These are phyloP conservation scores for Rhorus exstirpatorius DNA, from an alignment of 2,888 invertebrate genomes.

Conservation along the genomic window DNA sequence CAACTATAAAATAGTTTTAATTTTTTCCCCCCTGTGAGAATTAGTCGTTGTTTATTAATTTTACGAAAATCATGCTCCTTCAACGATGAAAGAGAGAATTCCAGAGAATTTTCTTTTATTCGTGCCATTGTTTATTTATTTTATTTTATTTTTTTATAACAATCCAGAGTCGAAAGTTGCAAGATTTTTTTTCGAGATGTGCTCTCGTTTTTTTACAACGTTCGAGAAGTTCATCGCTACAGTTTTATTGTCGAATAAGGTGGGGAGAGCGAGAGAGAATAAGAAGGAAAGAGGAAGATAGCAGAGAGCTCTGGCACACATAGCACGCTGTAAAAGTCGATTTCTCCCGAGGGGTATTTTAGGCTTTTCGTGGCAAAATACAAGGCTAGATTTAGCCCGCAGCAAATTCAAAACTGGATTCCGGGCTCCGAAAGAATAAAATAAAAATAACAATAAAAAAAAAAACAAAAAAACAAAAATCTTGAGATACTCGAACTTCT, in stretches of 20 bases:
- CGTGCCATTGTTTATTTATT: conserved; percentile 20
- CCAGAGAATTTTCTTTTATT: conserved; percentile 18
- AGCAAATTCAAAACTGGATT: conserved; percentile 79
- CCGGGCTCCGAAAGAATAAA: conserved; percentile 67
- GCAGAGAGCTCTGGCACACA: conserved; percentile 27
- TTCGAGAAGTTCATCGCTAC: conserved; percentile 77
- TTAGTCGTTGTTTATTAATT: conserved; percentile 41
- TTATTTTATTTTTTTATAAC: conserved; percentile 22
- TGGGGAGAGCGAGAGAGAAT: conserved; percentile 12
- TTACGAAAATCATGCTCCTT: conserved; percentile 4
- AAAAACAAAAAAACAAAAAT: no score
- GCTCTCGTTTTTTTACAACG: conserved; percentile 74
- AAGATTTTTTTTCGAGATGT: neutral
- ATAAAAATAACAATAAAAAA: no score
- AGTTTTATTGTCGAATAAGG: conserved; percentile 77
- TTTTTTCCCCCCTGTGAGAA: neutral
- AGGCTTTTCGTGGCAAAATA: conserved; percentile 50
- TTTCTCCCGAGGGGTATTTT: conserved; percentile 59
- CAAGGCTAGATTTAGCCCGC: conserved; percentile 56
- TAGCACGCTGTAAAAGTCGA: conserved; percentile 74
- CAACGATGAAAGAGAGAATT: conserved; percentile 3
- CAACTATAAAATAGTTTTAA: neutral
- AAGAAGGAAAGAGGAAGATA: conserved; percentile 30
- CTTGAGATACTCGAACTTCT: conserved; percentile 77
- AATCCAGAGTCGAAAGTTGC: conserved; percentile 16